phyloP scores from a whole-genome alignment of 2,113 vertebrate genomes.

The Polypterus senegalus region DNA sequence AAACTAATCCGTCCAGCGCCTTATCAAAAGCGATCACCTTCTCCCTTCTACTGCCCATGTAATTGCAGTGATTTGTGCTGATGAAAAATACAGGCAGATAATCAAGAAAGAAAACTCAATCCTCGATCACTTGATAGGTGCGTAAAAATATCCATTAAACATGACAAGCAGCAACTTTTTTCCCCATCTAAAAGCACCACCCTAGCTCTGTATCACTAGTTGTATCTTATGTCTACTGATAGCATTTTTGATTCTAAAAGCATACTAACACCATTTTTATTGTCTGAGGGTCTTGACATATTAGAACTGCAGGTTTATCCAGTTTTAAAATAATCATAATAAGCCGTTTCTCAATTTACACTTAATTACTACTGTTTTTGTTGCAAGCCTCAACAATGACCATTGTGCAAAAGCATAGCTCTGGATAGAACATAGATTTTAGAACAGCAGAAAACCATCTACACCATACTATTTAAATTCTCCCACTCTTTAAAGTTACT shows the following conservation, averaged over 20 bases:
- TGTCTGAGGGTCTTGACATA: constrained; percentile 19
- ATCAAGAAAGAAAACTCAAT: constrained; percentile 46
- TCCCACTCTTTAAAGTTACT: neutral
- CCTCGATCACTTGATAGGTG: constrained; percentile 43
- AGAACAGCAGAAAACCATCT: constrained; percentile 19
- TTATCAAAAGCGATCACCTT: constrained; percentile 41
- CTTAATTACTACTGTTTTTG: constrained; percentile 63
- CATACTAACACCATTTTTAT: constrained; percentile 34
- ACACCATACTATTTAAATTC: constrained; percentile 22
- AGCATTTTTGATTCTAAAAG: constrained; percentile 21
- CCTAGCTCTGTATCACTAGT: constrained; percentile 36
- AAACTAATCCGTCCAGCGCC: constrained; percentile 44
- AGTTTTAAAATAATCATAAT: constrained; percentile 53
- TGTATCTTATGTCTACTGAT: constrained; percentile 36
- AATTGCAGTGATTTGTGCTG: constrained; percentile 74
- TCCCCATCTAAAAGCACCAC: neutral
- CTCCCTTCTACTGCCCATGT: constrained; percentile 44
- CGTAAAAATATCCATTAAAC: constrained; percentile 10
- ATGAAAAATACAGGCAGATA: constrained; percentile 61
- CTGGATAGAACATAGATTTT: constrained; percentile 24
- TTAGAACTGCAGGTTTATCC: constrained; percentile 57
- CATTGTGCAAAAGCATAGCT: constrained; percentile 21
- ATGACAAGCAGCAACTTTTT: neutral
- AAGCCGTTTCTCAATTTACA: constrained; percentile 73
- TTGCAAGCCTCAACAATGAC: neutral